A percentile compares a stretch with the other conserved stretches of the same genome.
These are phyloP conservation scores for Scelioninae gen. 1 DNA, from an alignment of 2,888 invertebrate genomes.

Conservation along the genomic window DNA sequence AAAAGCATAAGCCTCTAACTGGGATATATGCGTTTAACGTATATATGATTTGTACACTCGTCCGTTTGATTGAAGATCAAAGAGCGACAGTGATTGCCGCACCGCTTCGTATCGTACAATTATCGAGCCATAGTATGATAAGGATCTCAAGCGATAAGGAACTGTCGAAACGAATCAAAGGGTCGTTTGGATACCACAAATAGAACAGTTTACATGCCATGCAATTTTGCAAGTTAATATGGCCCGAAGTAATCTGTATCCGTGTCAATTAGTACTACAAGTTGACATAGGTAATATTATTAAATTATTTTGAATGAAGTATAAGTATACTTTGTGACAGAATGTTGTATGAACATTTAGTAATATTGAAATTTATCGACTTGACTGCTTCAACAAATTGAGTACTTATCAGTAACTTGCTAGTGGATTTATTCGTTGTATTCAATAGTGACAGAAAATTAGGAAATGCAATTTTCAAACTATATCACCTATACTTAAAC, in stretches of 20 bases:
- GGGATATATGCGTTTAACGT: background rate
- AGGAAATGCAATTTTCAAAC: no score
- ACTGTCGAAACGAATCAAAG: slow-evolving; percentile 57
- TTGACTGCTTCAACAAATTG: no score
- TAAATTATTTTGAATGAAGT: slow-evolving; percentile 18
- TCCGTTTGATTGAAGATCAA: slow-evolving; percentile 49
- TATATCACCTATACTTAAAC: no score
- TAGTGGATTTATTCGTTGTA: no score
- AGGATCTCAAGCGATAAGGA: slow-evolving; percentile 51
- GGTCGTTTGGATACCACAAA: slow-evolving; percentile 22
- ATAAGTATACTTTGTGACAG: slow-evolving; percentile 12
- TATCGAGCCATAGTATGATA: slow-evolving; percentile 42
- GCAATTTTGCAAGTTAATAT: slow-evolving; percentile 28
- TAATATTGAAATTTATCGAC: no score
- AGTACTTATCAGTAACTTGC: no score
- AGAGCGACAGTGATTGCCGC: slow-evolving; percentile 44
- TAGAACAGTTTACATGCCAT: slow-evolving; percentile 17
- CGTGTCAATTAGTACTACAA: slow-evolving; percentile 13
- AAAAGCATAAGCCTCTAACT: background rate
- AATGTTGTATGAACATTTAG: slow-evolving; percentile 8
- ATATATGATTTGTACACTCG: slow-evolving; percentile 23
- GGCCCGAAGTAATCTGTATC: slow-evolving; percentile 21
- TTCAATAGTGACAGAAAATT: no score
- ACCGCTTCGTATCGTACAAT: slow-evolving; percentile 38
- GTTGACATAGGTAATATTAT: slow-evolving; percentile 21